Conservation (phyloP, 2,888 invertebrate genomes). For the Chymomyza fuscimana region DNA sequence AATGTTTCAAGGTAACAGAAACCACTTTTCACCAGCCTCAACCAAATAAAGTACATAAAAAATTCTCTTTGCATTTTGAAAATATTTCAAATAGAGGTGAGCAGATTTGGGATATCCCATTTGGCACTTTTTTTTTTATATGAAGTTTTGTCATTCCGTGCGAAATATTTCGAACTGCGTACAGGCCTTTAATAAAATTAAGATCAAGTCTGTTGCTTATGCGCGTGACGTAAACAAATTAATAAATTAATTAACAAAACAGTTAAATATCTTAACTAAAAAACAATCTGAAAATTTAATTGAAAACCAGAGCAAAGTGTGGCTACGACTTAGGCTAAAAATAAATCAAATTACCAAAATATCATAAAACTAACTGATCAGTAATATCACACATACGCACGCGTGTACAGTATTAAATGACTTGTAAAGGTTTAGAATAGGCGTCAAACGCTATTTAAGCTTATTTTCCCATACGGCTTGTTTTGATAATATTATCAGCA, state of each 20-base stretch:
- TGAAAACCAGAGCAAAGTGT: neutral
- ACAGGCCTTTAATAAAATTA: neutral
- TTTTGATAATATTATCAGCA: neutral
- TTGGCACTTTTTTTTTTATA: too few species aligned
- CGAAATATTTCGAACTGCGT: too few species aligned
- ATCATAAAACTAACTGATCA: neutral
- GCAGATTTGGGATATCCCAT: too few species aligned
- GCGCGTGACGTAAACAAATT: neutral
- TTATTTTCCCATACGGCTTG: neutral
- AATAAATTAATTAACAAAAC: neutral
- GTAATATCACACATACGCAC: constrained; percentile 10
- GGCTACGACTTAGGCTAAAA: neutral
- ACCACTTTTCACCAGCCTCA: too few species aligned
- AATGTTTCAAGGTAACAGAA: too few species aligned
- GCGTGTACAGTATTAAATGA: neutral
- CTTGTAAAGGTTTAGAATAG: neutral
- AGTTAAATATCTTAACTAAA: neutral
- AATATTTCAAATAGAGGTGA: too few species aligned
- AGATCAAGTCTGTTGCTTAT: neutral
- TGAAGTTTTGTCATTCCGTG: too few species aligned
- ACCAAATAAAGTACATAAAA: too few species aligned
- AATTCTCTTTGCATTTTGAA: too few species aligned
- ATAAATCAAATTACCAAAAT: neutral
- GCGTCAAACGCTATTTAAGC: neutral
- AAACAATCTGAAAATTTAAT: too few species aligned